Evolutionary conservation across 2,113 vertebrate genomes (phyloP).

Genomic region (Oryzias javanicus): DNA sequence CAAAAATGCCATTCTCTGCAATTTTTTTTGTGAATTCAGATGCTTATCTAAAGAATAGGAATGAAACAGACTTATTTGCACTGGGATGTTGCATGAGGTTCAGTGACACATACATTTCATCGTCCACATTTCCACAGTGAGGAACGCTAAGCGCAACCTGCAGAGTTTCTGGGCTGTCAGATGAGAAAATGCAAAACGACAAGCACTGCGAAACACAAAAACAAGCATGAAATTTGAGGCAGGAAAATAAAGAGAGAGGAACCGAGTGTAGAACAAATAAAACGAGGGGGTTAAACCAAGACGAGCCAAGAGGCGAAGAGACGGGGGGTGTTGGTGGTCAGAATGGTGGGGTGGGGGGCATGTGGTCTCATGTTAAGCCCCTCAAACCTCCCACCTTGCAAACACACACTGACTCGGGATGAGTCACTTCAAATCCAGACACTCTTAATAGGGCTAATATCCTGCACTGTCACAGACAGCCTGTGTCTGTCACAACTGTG

Average conservation of each 20-base stretch:
- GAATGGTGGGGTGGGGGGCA: not conserved
- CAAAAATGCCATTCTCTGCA: too few relatives aligned
- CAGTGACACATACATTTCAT: not conserved
- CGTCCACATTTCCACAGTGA: slow-evolving; percentile 13
- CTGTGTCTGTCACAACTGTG: slow-evolving; percentile 32
- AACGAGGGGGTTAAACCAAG: not conserved
- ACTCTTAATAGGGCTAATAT: slow-evolving; percentile 69
- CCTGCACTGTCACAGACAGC: slow-evolving; percentile 49
- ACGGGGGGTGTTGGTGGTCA: too few relatives aligned
- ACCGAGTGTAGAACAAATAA: not conserved
- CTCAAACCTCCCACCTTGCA: slow-evolving; percentile 52
- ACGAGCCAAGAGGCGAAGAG: slow-evolving; percentile 29
- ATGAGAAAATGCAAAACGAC: not conserved
- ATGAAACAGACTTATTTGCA: too few relatives aligned
- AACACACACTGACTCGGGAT: slow-evolving; percentile 36
- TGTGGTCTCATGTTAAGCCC: slow-evolving; percentile 43
- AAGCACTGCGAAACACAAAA: not conserved
- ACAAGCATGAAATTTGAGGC: not conserved
- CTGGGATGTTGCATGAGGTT: slow-evolving; percentile 4
- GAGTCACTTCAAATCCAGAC: slow-evolving; percentile 53
- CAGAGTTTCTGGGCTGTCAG: not conserved
- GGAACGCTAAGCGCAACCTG: slow-evolving; percentile 1
- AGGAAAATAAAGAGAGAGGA: slow-evolving; percentile 7
- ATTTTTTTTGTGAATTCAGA: too few relatives aligned
- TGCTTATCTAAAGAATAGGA: not conserved